Evolutionary conservation across 2,888 invertebrate genomes (phyloP).

Genomic region (Eustalomyia histrio): DNA sequence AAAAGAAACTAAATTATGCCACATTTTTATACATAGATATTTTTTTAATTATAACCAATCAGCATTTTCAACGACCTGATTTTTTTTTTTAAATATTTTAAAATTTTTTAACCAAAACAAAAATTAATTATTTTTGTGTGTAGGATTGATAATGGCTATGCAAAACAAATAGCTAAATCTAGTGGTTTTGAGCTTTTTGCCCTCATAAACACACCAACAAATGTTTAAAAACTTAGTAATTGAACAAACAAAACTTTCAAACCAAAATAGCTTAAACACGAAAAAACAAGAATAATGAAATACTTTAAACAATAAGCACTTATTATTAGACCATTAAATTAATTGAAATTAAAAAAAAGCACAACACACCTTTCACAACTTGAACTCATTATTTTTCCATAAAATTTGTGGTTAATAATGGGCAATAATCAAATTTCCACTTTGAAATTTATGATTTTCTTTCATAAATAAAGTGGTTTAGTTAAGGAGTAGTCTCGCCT

Average conservation of each 20-base stretch:
- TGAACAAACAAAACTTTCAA: not conserved
- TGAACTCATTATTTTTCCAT: constrained; percentile 73
- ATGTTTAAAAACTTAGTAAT: not conserved
- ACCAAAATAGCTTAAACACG: not conserved
- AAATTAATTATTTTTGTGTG: constrained; percentile 12
- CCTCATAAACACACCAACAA: not conserved
- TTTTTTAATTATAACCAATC: constrained; percentile 11
- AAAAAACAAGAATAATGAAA: constrained; percentile 15
- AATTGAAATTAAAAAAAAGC: constrained; percentile 9
- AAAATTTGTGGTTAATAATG: constrained; percentile 16
- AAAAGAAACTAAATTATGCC: not conserved
- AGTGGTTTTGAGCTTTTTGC: not conserved
- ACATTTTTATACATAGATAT: not conserved
- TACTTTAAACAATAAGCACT: not conserved
- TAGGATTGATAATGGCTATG: not conserved
- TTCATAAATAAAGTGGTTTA: not conserved
- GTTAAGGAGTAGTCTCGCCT: constrained; percentile 27
- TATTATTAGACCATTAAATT: constrained; percentile 20
- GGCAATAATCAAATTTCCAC: constrained; percentile 28
- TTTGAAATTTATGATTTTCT: not conserved
- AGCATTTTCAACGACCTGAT: constrained; percentile 24
- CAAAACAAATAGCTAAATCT: not conserved
- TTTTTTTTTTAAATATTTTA: not conserved
- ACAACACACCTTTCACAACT: constrained; percentile 78
- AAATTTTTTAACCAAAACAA: not conserved